Evolutionary conservation across 2,888 invertebrate genomes (phyloP), one percentile per base, ranked within the genome.

Genomic region (Ellobium chinense): DNA sequence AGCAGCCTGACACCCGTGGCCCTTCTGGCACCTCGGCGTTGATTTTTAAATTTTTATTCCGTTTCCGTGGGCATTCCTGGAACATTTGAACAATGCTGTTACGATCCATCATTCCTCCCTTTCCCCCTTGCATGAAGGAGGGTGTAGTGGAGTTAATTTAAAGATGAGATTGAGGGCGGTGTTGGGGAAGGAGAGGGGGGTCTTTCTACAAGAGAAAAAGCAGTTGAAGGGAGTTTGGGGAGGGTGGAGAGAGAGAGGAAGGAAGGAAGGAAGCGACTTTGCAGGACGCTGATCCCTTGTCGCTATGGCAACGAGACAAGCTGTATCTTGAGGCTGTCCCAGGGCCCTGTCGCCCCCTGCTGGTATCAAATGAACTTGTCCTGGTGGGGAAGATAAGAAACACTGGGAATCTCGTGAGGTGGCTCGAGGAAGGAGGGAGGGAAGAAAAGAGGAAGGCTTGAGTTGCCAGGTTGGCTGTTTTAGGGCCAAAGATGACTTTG

Each of bases 291-390:
- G 46, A 18, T 18, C 34, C 2, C 21, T 18, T 2, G 65, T 31
- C 65, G 1, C 3, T 4, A 73, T 73, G 37, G 37, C 37, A 60
- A 58, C 73, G 34, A 60, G 60, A 73, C 62, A 73, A 36, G 70
- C 60, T 24, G 3, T 31, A 29, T 60, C 73, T 37, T 24, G 9
- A 9, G 36, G 60, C 18, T 60, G 73, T 60, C 37, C 31, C 14
- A 36, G 60, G n/a, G 18, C 14, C 36, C 36, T 60, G 60, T 73
- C 62, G 37, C 36, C 60, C 73, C 36, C 36, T 34, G 36, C 36
- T 58, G 73, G 18, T 73, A 75, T 39, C 54, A 63, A 65, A 75
- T 65, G 65, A 75, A 39, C 63, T 65, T 54, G 31, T 46, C 75
- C 65, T 9, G n/a, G 27, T 39, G 1, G 21, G 9, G 37, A 24